phyloP scores from a whole-genome alignment of 1,140 invertebrate genomes.

The Drosophila kikkawai region DNA sequence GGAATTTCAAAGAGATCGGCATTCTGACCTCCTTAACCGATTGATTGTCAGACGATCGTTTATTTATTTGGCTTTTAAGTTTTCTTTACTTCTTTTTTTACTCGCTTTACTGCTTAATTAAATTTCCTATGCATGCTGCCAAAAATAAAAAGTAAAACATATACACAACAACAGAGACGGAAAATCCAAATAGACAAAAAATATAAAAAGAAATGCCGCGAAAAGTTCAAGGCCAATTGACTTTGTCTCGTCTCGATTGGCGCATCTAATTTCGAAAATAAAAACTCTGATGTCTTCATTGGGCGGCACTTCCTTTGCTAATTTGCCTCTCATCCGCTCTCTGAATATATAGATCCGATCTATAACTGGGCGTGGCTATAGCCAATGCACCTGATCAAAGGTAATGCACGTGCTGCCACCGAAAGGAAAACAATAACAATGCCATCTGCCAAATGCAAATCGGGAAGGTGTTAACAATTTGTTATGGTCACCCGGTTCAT shows the following conservation, averaged over 20 bases:
- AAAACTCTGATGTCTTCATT: slow-evolving; percentile 47
- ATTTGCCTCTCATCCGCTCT: slow-evolving; percentile 13
- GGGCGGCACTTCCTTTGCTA: slow-evolving; percentile 27
- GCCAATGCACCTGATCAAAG: slow-evolving; percentile 45
- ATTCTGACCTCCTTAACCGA: slow-evolving; percentile 64
- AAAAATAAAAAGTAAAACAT: slow-evolving; percentile 52
- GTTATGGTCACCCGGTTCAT: slow-evolving; percentile 32
- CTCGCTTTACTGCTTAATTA: slow-evolving; percentile 51
- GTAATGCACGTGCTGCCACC: slow-evolving; percentile 40
- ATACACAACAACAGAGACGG: slow-evolving; percentile 25
- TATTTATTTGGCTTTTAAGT: slow-evolving; percentile 46
- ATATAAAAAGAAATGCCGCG: slow-evolving; percentile 12
- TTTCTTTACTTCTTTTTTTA: slow-evolving; percentile 37
- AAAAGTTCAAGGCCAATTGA: slow-evolving; percentile 76
- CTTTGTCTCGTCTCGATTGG: slow-evolving; percentile 52
- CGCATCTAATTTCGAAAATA: slow-evolving; percentile 49
- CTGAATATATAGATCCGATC: slow-evolving; percentile 16
- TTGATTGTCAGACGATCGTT: slow-evolving; percentile 40
- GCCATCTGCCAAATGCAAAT: slow-evolving; percentile 43
- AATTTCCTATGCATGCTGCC: slow-evolving; percentile 71
- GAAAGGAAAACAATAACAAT: slow-evolving; percentile 55
- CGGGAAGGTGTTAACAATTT: slow-evolving; percentile 32
- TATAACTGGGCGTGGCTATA: slow-evolving; percentile 30
- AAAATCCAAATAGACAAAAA: slow-evolving; percentile 28
- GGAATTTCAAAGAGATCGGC: slow-evolving; percentile 37